A percentile compares a stretch with the other conserved stretches of the same genome.
phyloP scores from a whole-genome alignment of 92 coral and sea anemone genomes.

The Montipora capitata region DNA sequence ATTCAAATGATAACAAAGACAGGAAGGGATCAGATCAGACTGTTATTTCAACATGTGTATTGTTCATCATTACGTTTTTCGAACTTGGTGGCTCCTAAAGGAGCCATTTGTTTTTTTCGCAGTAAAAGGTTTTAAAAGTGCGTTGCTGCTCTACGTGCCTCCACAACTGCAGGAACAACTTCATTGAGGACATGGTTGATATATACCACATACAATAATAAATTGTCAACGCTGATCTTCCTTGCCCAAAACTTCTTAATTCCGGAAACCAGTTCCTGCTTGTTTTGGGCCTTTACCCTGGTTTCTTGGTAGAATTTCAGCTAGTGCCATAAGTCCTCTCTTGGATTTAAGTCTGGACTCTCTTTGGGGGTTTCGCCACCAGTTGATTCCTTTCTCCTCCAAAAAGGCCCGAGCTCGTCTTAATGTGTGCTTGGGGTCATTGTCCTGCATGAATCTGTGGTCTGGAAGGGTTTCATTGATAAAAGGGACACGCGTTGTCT shows the following conservation, averaged over 20 bases:
- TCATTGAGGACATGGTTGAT: slow-evolving; percentile 19
- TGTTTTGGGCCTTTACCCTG: slow-evolving; percentile 18
- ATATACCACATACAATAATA: slow-evolving; percentile 1
- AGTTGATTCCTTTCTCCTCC: background rate
- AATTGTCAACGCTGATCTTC: background rate
- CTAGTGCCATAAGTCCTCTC: too few relatives aligned
- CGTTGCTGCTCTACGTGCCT: slow-evolving; percentile 23
- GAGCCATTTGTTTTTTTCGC: slow-evolving; percentile 13
- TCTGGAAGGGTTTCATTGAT: too few relatives aligned
- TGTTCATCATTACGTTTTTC: background rate
- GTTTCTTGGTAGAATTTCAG: too few relatives aligned
- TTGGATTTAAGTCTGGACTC: too few relatives aligned
- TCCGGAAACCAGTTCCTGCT: background rate
- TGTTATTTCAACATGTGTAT: too few relatives aligned
- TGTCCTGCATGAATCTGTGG: too few relatives aligned
- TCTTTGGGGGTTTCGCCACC: too few relatives aligned
- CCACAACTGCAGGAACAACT: slow-evolving; percentile 30
- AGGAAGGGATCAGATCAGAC: too few relatives aligned
- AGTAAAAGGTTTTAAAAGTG: slow-evolving; percentile 10
- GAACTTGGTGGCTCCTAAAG: slow-evolving; percentile 6
- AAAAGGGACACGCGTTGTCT: too few relatives aligned
- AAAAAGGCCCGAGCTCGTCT: too few relatives aligned
- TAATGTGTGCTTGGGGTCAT: too few relatives aligned
- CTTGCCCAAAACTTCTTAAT: slow-evolving; percentile 18
- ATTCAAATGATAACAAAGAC: too few relatives aligned